These are phyloP conservation scores for Bolborhynchus lineola DNA, from an alignment of 2,113 vertebrate species.

Conservation along the genomic window DNA sequence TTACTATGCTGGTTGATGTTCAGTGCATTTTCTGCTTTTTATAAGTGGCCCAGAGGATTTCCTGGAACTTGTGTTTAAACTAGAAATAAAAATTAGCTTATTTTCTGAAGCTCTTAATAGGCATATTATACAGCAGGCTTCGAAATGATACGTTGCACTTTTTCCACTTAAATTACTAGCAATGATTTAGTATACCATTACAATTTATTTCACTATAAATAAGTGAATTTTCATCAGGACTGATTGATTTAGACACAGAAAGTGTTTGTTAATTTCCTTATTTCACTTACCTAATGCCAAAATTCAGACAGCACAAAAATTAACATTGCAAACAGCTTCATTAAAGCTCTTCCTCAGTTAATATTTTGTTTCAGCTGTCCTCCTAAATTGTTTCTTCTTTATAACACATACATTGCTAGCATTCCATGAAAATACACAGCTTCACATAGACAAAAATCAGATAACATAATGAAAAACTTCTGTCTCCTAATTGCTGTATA, in stretches of 20 bases:
- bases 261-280: not conserved
- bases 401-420: not conserved
- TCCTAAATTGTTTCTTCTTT: not conserved
- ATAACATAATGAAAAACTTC: not conserved
- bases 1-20: not conserved
- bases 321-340: not conserved
- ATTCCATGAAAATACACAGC: not conserved
- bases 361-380: not conserved
- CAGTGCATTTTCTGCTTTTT: not conserved
- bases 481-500: not conserved
- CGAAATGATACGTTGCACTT: not conserved
- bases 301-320: conserved; percentile 22
- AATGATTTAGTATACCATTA: not conserved
- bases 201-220: conserved; percentile 5
- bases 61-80: conserved; percentile 6
- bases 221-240: not conserved
- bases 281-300: not conserved
- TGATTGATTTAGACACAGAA: not conserved
- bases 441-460: not conserved
- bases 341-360: not conserved
- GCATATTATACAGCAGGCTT: not conserved
- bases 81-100: conserved; percentile 13
- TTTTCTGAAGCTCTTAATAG: not conserved
- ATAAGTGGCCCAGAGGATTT: not conserved
- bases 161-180: not conserved